Conservation (phyloP, 2,888 invertebrate genomes). For the Chorisops tibialis region DNA sequence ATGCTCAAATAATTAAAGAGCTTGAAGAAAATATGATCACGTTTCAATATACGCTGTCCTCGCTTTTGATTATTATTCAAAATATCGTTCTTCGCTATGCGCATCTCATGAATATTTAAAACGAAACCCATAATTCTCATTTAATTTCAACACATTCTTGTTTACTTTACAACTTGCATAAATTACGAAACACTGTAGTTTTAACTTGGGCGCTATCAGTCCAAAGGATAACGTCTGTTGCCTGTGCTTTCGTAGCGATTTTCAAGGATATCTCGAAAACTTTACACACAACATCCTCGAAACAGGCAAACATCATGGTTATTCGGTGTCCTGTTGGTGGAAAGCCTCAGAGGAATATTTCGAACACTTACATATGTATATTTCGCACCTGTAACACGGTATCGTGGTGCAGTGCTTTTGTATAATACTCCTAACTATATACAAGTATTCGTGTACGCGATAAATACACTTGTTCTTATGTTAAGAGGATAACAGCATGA, state of each 20-base stretch:
- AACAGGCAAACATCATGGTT: slow-evolving; percentile 2
- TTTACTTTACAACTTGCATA: slow-evolving; percentile 32
- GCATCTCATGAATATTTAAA: slow-evolving; percentile 24
- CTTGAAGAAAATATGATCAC: no score
- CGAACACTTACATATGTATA: neutral
- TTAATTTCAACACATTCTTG: slow-evolving; percentile 32
- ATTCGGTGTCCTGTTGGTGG: neutral
- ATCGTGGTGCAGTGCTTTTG: no score
- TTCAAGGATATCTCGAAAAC: slow-evolving; percentile 11
- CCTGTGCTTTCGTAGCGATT: slow-evolving; percentile 19
- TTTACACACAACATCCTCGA: neutral
- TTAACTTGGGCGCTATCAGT: neutral
- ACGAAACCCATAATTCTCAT: slow-evolving; percentile 28
- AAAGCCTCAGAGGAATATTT: no score
- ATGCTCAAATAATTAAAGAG: no score
- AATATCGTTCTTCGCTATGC: slow-evolving; percentile 8
- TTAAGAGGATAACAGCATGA: no score
- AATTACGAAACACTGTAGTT: slow-evolving; percentile 25
- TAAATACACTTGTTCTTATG: no score
- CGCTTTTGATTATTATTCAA: slow-evolving; percentile 19
- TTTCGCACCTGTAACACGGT: neutral
- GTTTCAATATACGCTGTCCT: no score
- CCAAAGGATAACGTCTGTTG: slow-evolving; percentile 22
- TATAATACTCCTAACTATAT: no score
- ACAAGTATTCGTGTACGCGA: no score